Evolutionary conservation across 1,140 invertebrate genomes (phyloP), one percentile per base, ranked within the genome.

Genomic region (Drosophila ananassae): DNA sequence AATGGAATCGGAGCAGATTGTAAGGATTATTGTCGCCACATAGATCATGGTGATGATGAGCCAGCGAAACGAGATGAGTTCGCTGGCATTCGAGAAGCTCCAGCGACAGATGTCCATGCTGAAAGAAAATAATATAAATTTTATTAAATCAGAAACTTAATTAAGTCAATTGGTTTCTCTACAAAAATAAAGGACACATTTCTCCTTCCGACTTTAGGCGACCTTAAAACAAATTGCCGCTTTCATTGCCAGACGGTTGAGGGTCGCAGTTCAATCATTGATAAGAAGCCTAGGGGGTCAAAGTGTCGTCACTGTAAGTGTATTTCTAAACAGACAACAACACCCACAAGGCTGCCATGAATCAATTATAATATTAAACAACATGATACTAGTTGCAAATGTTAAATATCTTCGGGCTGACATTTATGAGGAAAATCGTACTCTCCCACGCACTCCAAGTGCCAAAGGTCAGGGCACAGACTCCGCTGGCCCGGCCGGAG

Each of bases 41-140:
- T 92, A 92, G 54, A 92, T 91, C 91, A 92, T 92, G 34, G 91
- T 90, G 48, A 92, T 90, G 48, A 92, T 92, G 21, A 92, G 77
- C 91, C 89, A 92, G 32, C 91, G 91, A 46, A 92, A 92, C 30
- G 91, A 92, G 46, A 92, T 84, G 50, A 91, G 59, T 73, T 92
- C 91, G 24, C 79, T 79, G 50, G 91, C 89, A 76, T 91, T 91
- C 37, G 89, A 83, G 59, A 92, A 79, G 78, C 82, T 82, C 81
- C 90, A 87, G 54, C 81, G 91, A 73, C 90, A 92, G 55, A 92
- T 83, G 56, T 92, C 91, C 91, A 92, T 91, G 46, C 91, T 92
- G 54, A 2, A 73, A 64, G 12, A 1, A 30, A 24, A 51, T 24
- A 3, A 28, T n/a, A 3, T 13, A 41, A 41, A 41, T 41, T 13